phyloP scores from a whole-genome alignment of 2,113 vertebrate genomes.

The Tympanuchus pallidicinctus region DNA sequence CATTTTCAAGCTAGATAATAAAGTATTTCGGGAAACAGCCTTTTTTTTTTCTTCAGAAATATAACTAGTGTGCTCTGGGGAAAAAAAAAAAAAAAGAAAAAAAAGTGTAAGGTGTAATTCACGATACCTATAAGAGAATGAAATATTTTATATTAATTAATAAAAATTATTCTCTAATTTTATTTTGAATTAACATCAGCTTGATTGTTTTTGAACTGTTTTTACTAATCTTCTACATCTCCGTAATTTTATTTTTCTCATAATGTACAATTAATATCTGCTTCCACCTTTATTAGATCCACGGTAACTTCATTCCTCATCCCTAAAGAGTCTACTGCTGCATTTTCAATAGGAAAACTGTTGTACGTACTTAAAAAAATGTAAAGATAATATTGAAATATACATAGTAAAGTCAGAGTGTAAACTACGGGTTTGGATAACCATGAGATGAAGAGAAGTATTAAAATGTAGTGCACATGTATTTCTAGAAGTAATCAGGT shows the following conservation, averaged over 20 bases:
- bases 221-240: not conserved
- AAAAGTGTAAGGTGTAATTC: not conserved
- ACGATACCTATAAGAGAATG: not conserved
- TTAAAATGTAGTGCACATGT: not conserved
- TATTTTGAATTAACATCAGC: not conserved
- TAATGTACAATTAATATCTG: not conserved
- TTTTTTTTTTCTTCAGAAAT: not conserved
- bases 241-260: not conserved
- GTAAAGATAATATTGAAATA: not conserved
- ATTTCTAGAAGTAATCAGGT: not conserved
- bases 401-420: not conserved
- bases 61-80: slow-evolving; percentile 3
- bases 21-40: not conserved
- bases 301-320: not conserved
- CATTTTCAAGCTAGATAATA: not conserved
- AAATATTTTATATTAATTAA: not conserved
- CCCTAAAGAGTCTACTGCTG: not conserved
- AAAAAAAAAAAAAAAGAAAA: not conserved
- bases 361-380: not conserved
- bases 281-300: not conserved
- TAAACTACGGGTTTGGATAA: not conserved
- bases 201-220: not conserved
- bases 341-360: not conserved
- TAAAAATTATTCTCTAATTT: not conserved
- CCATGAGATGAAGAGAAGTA: not conserved